A percentile compares a stretch with the other conserved stretches of the same genome.
phyloP scores from a whole-genome alignment of 2,113 vertebrate species.

The Tursiops truncatus region DNA sequence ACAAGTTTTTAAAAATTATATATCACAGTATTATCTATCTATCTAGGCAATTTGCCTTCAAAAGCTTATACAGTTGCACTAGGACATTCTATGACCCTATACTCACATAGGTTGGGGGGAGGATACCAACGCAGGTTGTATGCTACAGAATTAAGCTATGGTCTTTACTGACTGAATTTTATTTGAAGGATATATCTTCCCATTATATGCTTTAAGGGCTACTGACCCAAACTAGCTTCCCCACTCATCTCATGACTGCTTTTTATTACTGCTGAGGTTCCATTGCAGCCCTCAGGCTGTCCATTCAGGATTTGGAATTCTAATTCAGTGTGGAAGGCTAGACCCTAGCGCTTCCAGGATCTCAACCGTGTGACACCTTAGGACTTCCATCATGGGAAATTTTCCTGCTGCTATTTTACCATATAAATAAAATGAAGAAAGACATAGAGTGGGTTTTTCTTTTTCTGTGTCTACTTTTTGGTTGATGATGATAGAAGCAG shows the following conservation, averaged over 20 bases:
- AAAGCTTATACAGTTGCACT: background rate
- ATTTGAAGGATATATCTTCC: background rate
- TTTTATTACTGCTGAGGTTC: background rate
- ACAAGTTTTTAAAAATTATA: background rate
- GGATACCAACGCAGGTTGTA: background rate
- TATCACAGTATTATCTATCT: background rate
- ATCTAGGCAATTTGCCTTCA: background rate
- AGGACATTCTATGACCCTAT: background rate
- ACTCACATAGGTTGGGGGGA: rapidly evolving
- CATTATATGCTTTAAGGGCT: background rate
- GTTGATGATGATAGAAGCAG: background rate
- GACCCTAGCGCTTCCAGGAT: background rate
- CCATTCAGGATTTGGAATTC: background rate
- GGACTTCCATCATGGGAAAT: background rate
- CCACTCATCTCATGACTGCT: background rate
- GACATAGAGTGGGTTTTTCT: background rate
- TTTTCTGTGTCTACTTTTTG: background rate
- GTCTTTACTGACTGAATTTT: background rate
- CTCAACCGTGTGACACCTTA: background rate
- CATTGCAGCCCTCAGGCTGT: too few relatives aligned
- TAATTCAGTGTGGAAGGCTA: background rate
- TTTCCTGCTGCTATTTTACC: background rate
- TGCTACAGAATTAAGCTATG: background rate
- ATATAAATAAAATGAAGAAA: background rate
- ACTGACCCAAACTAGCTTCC: background rate